Conservation (phyloP, 2,113 vertebrate species). For the Rhinoderma darwinii region DNA sequence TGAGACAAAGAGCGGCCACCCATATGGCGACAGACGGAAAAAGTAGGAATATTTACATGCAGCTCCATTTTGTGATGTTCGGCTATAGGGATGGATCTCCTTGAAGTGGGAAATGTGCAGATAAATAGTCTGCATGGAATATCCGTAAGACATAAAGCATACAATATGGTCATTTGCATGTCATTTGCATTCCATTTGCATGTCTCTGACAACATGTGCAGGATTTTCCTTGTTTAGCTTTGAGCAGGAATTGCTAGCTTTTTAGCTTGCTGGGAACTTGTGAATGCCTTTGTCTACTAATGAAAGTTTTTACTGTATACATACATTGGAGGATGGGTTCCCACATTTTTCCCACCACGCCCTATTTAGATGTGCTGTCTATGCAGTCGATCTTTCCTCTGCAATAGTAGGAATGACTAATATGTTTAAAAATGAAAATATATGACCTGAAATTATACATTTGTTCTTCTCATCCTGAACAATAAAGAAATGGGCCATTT, state of each 20-base stretch:
- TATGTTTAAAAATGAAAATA: not conserved
- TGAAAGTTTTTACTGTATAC: constrained; percentile 47
- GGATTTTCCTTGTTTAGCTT: constrained; percentile 38
- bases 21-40: constrained; percentile 17
- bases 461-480: not conserved
- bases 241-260: constrained; percentile 31
- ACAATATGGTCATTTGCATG: constrained; percentile 38
- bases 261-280: constrained; percentile 40
- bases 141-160: constrained; percentile 35
- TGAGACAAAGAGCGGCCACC: constrained; percentile 32
- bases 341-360: constrained; percentile 40
- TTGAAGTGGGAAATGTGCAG: constrained; percentile 10
- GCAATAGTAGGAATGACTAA: not conserved
- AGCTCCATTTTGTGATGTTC: constrained; percentile 14
- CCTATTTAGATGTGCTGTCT: constrained; percentile 16
- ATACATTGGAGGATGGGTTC: constrained; percentile 20
- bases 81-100: not conserved
- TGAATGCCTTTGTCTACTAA: constrained; percentile 28
- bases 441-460: not conserved
- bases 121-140: constrained; percentile 28
- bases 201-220: constrained; percentile 40
- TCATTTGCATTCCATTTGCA: constrained; percentile 45
- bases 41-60: constrained; percentile 19
- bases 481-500: not conserved
- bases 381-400: not conserved